Base-by-base conservation (phyloP, 2,113 vertebrate species). In the Stictonetta naevosa region DNA sequence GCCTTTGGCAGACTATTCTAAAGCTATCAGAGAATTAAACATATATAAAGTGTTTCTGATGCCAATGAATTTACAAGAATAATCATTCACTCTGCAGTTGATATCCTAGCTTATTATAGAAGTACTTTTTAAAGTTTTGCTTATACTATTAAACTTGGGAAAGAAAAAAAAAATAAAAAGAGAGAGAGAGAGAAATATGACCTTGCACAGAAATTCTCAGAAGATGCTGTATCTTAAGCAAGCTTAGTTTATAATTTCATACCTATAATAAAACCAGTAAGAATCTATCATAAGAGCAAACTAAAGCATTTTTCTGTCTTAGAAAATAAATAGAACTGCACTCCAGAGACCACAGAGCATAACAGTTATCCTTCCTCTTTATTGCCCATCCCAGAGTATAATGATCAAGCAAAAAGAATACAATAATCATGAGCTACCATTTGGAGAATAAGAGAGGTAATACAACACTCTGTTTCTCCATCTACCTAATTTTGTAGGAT, bases 341-440 rank as follows among this genome's bases (percentile, higher is more conserved):
- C 88, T 60, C 56, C 44, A 48, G 68, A 90, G 87, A 64, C 38
- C 25, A 29, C 26, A 53, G 1, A 85, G 67, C 53, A 60, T 36
- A 92, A 88, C 48, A 92, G 64, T 46, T 73, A 50, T 92, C 72
- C 60, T 88, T 93, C 73, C 64, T 84, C 53, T 94, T 93, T 90
- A 90, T 93, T 68, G 64, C 71, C 42, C 55, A n/a, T 89, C 91
- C 82, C 71, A 50, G 66, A 93, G 50, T 21, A 15, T 31, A 92
- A 63, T 60, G 52, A 78, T 8, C 55, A 63, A 83, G 36, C 44
- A 44, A 88, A 86, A 68, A 44, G 46, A 83, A 8, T 29, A 28
- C 40, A 79, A 72, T 83, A 79, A 82, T 66, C 36, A 69, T 14
- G 23, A 76, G 56, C 53, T 26, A 29, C 69, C 69, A 69, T 90